Evolutionary conservation across 2,113 vertebrate genomes (phyloP), one percentile per base, ranked within the genome.

Genomic region (Diphyllodes magnificus): DNA sequence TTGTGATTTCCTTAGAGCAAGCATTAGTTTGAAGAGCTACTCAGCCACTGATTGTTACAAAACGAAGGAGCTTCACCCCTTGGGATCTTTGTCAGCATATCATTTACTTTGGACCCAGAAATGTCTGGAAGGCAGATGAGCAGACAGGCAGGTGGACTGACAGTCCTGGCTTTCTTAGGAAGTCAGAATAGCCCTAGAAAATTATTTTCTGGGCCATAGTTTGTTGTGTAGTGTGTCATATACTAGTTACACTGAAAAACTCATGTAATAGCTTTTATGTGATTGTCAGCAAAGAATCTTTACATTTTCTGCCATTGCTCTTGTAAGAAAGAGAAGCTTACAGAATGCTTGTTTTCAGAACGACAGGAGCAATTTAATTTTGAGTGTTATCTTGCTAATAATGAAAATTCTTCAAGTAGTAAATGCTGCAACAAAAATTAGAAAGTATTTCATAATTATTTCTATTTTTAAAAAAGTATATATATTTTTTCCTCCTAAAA

Each of bases 401-500:
- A 35, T 60, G 37, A 83, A 71, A 77, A 57, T 47, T 54, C 40
- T 80, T 21, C 10, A 61, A 65, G 45, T 54, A 60, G 45, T 47
- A 51, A 83, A 56, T 44, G 11, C n/a, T 60, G 22, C 76, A 77
- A 40, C 11, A 76, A 25, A 75, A 57, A 21, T 28, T 27, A 70
- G 25, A 71, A 81, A 66, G 45, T 24, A 37, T 64, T 78, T 56
- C 13, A 25, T 85, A n/a, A 17, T 31, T 69, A 54, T 11, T 78
- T 90, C 33, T 53, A 2, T 64, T 31, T 53, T 51, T 24, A 47
- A 13, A 40, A 1, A 37, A 45, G 37, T 37, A 37, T 37, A 37
- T 37, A 12, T 8, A 0, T 9, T 27, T 44, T 15, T 44, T 11
- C 5, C 9, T n/a, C 10, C 16, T 4, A 20, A 12, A 51, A 31